A percentile compares a stretch with the other conserved stretches of the same genome.
phyloP scores from a whole-genome alignment of 2,797 vertebrate genomes.

The Notamacropus eugenii region DNA sequence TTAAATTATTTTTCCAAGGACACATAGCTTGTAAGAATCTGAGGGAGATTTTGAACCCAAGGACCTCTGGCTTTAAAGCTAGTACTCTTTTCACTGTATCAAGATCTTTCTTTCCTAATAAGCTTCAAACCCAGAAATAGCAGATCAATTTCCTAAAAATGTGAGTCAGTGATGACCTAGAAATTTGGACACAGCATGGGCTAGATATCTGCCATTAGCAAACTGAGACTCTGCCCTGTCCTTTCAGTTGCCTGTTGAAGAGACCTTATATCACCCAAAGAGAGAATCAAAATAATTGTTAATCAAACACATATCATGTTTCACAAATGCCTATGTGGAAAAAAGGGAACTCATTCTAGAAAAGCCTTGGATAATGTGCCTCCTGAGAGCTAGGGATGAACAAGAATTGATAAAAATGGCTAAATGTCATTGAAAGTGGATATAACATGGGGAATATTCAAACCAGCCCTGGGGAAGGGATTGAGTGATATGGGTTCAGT shows the following conservation, averaged over 20 bases:
- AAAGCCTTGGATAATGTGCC: neutral
- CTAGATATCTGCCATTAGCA: neutral
- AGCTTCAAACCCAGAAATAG: too few species aligned
- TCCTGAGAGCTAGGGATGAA: constrained; percentile 15
- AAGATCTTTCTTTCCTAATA: too few species aligned
- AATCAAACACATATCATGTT: neutral
- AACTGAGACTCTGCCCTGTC: neutral
- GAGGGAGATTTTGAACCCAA: too few species aligned
- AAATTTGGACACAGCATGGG: too few species aligned
- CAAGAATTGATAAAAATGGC: constrained; percentile 29
- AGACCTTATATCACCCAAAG: neutral
- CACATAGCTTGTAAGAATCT: too few species aligned
- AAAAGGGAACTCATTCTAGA: neutral
- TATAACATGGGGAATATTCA: neutral
- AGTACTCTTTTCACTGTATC: too few species aligned
- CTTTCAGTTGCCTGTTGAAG: neutral
- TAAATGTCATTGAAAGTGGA: constrained; percentile 38
- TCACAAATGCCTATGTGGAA: neutral
- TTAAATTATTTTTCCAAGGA: too few species aligned
- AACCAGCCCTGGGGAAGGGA: neutral
- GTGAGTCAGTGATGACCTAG: too few species aligned
- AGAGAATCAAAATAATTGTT: neutral
- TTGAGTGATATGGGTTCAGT: neutral
- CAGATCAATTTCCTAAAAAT: too few species aligned
- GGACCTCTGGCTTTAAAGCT: too few species aligned